Evolutionary conservation across 2,797 vertebrate genomes (phyloP), one percentile per base, ranked within the genome.

Genomic region (Halcyon leucocephala): DNA sequence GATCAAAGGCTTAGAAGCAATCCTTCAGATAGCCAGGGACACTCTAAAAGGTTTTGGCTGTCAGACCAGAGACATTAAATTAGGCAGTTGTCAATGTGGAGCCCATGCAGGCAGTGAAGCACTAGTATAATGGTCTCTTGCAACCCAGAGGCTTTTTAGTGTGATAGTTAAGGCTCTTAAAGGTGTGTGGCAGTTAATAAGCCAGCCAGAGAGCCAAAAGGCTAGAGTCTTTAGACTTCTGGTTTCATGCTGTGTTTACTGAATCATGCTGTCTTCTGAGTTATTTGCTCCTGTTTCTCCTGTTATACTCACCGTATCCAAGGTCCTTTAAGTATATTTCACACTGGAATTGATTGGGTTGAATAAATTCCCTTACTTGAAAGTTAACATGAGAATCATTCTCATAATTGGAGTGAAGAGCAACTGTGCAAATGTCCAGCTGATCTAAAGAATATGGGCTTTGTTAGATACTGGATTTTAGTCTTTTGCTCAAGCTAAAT

Each of bases 61-160:
- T 91, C 92, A 96, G 66, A 89, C 22, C 41, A 91, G 74, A 78
- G 72, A 83, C 72, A 58, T 46, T 97, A 96, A 93, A 96, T 95
- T 61, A 90, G 67, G 61, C 84, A 89, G 57, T 51, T 89, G 86
- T 95, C 79, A 96, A 78, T 55, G 86, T 39, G 51, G 64, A 94
- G 57, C 69, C 86, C 7, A 7, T 7, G 49, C 44, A 83, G 69
- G 57, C 83, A 84, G 72, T 2, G 3, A 77, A 87, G 65, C 57
- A 57, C 57, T 80, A 20, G 21, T 51, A 64, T 69, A 96, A 93
- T 81, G 41, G 46, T 70, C 49, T 87, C 58, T 61, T 88, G 84
- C 69, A 87, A 66, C 9, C 44, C 69, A 91, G 86, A 85, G 44
- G 82, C 49, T 88, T 96, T 96, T 92, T 54, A 93, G 70, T 42